These are phyloP conservation scores for Drosophila affinis DNA, from an alignment of 2,888 invertebrate species.

Conservation along the genomic window DNA sequence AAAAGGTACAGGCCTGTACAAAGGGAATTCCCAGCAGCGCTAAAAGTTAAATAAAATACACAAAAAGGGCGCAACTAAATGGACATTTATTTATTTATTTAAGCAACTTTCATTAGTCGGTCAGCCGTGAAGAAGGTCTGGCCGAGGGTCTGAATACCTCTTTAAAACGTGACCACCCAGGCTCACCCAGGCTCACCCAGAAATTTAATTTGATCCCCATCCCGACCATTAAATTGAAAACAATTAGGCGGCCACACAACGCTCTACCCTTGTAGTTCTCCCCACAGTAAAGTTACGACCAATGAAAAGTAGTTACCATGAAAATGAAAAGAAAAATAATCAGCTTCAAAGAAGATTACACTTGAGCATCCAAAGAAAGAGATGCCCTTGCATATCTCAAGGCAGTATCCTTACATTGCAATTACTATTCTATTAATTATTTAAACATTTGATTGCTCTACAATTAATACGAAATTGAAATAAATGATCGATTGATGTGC, in stretches of 20 bases:
- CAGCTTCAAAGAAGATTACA: background rate
- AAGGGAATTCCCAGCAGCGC: constrained; percentile 37
- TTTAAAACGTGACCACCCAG: constrained; percentile 29
- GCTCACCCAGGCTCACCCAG: background rate
- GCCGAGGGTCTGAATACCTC: background rate
- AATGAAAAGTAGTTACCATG: constrained; percentile 66
- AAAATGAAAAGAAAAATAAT: constrained; percentile 15
- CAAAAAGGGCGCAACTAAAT: constrained; percentile 68
- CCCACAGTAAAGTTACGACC: constrained; percentile 55
- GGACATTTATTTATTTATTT: constrained; percentile 78
- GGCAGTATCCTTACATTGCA: no score
- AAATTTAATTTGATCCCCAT: constrained; percentile 69
- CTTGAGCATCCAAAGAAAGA: background rate
- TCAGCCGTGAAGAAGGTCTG: constrained; percentile 46
- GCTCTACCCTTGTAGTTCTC: constrained; percentile 29
- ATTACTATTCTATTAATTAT: no score
- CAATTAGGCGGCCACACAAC: constrained; percentile 59
- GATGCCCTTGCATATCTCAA: background rate
- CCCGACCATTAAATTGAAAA: constrained; percentile 66
- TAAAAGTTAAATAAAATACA: constrained; percentile 69
- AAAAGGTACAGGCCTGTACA: constrained; percentile 32
- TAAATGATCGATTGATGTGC: no score
- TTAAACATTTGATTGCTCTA: no score
- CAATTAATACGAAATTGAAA: no score
- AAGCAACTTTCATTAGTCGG: constrained; percentile 75